Evolutionary conservation across 2,888 invertebrate species (phyloP), one percentile per base, ranked within the genome.

Genomic region (Dinocampus coccinellae): DNA sequence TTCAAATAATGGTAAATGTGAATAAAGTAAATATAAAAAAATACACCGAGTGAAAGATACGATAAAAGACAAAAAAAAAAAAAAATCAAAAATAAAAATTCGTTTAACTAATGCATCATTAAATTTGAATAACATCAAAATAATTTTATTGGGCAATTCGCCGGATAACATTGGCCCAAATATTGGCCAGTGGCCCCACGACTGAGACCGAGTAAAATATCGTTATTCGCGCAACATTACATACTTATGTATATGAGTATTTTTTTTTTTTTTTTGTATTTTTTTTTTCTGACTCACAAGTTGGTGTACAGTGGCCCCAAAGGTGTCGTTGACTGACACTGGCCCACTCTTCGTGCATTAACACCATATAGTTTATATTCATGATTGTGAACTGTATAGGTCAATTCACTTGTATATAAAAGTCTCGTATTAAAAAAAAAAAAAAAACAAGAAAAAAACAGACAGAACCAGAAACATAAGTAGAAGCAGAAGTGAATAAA

Each of bases 161-260:
- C 75, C 63, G 52, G 80, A 74, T 83, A 84, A 85, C 85, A 85
- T 85, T 85, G 85, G 82, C 84, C 85, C 80, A 77, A 80, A 84
- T 85, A 82, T 79, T 83, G 84, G 84, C 83, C 84, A 85, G 74
- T 81, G 83, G 81, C 83, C 82, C 83, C 81, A 57, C 65, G 39
- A 66, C 55, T n/a, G n/a, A 47, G 53, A 47, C 52, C 47, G 36
- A 66, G 65, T 55, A 33, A 16, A 58, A 29, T 1, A 29, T n/a
- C n/a, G n/a, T n/a, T n/a, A n/a, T n/a, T n/a, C n/a, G n/a, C n/a
- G n/a, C n/a, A n/a, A n/a, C n/a, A n/a, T n/a, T 7, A 74, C 69
- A 73, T 71, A 74, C 13, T 22, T 60, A 65, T 52, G 26, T 52
- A 26, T 57, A 58, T 42, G 20, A 58, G 16, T 47, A 16, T 47